A percentile compares a stretch with the other conserved stretches of the same genome.
Conservation (phyloP, 92 coral and sea anemone genomes). For the Porites lobata region DNA sequence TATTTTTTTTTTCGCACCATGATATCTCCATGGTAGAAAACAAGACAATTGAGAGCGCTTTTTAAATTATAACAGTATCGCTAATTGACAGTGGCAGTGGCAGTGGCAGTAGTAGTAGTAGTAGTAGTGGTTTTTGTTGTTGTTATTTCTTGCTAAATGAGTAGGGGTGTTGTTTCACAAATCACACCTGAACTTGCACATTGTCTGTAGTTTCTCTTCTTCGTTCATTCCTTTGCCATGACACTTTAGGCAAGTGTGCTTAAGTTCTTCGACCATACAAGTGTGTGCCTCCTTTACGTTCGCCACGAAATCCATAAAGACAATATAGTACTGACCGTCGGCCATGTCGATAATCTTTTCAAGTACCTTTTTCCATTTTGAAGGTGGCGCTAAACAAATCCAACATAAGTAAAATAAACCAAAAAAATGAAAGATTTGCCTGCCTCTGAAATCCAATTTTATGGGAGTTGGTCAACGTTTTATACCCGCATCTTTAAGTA, state of each 20-base stretch:
- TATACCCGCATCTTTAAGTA: no score
- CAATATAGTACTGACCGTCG: background rate
- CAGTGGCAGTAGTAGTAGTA: no score
- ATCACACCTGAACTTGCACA: background rate
- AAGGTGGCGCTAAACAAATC: background rate
- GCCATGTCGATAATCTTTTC: background rate
- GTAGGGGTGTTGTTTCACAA: background rate
- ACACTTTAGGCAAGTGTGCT: background rate
- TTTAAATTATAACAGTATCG: no score
- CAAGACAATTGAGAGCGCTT: no score
- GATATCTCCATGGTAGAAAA: background rate
- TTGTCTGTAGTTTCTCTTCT: background rate
- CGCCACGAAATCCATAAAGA: constrained; percentile 8
- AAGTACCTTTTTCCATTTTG: constrained; percentile 8
- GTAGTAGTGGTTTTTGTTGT: background rate
- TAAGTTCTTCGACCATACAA: constrained; percentile 4
- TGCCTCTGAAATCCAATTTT: no score
- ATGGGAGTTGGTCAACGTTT: no score
- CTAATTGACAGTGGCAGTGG: no score
- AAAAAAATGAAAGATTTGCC: no score
- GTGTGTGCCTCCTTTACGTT: background rate
- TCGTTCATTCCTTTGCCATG: constrained; percentile 4
- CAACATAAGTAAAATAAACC: no score
- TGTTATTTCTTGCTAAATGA: background rate
- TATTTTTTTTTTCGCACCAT: no score